Percentiles rank a stretch among this genome's conserved stretches.
phyloP scores from a whole-genome alignment of 2,888 invertebrate genomes.

The Calameuta pallipes region DNA sequence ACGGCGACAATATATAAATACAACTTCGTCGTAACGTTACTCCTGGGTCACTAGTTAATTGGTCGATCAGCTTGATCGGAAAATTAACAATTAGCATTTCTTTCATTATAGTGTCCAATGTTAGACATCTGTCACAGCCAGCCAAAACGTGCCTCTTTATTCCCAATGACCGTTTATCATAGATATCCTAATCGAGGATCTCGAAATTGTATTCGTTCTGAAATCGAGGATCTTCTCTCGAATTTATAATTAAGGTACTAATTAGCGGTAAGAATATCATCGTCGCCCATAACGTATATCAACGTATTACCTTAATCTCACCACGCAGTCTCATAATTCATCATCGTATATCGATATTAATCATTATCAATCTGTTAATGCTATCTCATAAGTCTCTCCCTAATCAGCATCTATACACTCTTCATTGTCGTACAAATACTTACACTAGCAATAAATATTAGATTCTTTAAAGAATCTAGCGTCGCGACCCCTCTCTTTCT shows the following conservation, averaged over 20 bases:
- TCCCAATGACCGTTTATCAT: neutral
- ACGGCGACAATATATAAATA: slow-evolving; percentile 46
- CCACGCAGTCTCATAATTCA: neutral
- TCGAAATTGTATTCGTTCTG: slow-evolving; percentile 11
- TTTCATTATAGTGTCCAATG: slow-evolving; percentile 28
- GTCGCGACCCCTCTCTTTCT: neutral
- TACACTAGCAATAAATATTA: slow-evolving; percentile 64
- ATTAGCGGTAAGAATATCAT: slow-evolving; percentile 12
- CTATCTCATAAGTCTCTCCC: neutral
- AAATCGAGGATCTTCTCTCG: slow-evolving; percentile 2
- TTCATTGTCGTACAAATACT: slow-evolving; percentile 56
- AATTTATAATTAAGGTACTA: slow-evolving; percentile 12
- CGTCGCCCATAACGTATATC: slow-evolving; percentile 11
- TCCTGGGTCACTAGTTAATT: slow-evolving; percentile 28
- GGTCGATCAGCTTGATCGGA: slow-evolving; percentile 14
- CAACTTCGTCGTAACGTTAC: slow-evolving; percentile 33
- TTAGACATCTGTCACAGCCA: slow-evolving; percentile 59
- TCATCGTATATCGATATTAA: neutral
- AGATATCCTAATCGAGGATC: neutral
- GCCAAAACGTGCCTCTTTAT: slow-evolving; percentile 34
- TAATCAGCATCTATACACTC: slow-evolving; percentile 36
- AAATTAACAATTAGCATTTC: slow-evolving; percentile 33
- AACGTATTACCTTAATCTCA: neutral
- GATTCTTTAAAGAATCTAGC: slow-evolving; percentile 34
- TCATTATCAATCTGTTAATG: neutral